Conservation (phyloP, 2,113 vertebrate genomes). For the Strigops habroptila region DNA sequence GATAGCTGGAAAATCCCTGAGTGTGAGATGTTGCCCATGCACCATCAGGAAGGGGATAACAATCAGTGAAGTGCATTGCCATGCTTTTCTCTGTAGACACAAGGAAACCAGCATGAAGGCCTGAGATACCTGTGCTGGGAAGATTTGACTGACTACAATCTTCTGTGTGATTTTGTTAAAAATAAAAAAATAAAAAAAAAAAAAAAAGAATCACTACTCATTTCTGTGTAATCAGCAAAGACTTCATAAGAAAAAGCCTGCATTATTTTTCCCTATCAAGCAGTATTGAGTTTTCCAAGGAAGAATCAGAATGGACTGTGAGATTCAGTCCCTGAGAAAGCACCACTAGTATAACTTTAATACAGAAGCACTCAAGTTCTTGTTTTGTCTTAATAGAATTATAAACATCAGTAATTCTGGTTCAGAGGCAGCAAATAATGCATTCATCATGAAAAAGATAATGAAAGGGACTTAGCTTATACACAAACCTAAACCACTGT, state of each 20-base stretch:
- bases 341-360: background rate
- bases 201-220: background rate
- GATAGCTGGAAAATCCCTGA: background rate
- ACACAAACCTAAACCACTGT: background rate
- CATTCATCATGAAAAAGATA: background rate
- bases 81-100: background rate
- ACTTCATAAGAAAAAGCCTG: background rate
- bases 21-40: background rate
- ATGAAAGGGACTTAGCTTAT: background rate
- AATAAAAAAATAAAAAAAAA: background rate
- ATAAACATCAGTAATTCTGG: background rate
- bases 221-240: background rate
- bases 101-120: background rate
- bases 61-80: accelerated
- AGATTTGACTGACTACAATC: background rate
- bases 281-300: background rate
- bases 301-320: background rate
- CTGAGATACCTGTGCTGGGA: background rate
- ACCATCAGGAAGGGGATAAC: background rate
- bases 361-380: background rate
- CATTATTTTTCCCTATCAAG: background rate
- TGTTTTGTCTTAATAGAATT: background rate
- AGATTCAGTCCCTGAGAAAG: background rate
- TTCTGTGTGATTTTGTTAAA: background rate
- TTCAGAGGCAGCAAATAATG: background rate